phyloP scores from a whole-genome alignment of 2,888 invertebrate genomes.

The Pinctada fucata region DNA sequence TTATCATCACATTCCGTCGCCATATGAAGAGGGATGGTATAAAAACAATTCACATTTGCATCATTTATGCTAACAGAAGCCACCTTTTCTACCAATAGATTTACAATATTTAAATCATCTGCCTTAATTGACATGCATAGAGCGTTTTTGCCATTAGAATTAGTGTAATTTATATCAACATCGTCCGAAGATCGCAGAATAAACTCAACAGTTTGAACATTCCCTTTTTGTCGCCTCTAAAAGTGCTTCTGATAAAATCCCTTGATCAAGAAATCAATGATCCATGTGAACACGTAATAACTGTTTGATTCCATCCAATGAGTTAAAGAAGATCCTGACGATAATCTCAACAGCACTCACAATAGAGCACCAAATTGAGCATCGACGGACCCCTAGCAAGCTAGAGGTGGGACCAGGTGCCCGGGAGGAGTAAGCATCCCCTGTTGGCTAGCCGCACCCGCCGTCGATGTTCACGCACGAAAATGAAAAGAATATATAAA shows the following conservation, averaged over 20 bases:
- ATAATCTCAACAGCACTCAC: no score
- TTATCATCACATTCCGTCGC: neutral
- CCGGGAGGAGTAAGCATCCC: no score
- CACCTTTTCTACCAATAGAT: neutral
- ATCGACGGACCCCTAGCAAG: no score
- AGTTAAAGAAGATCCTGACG: no score
- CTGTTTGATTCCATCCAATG: neutral
- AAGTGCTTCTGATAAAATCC: neutral
- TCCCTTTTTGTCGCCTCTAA: neutral
- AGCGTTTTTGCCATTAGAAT: neutral
- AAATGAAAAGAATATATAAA: no score
- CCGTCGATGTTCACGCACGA: no score
- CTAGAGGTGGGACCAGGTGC: no score
- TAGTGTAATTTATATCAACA: neutral
- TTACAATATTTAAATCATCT: neutral
- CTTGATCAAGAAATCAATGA: neutral
- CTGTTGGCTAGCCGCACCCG: no score
- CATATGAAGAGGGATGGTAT: neutral
- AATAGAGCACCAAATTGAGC: no score
- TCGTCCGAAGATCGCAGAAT: neutral
- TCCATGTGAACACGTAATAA: neutral
- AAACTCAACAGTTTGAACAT: neutral
- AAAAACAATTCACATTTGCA: neutral
- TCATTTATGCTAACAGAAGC: neutral
- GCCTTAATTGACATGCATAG: neutral